Evolutionary conservation across 2,797 vertebrate species (phyloP).

Genomic region (Rhinogobio ventralis): DNA sequence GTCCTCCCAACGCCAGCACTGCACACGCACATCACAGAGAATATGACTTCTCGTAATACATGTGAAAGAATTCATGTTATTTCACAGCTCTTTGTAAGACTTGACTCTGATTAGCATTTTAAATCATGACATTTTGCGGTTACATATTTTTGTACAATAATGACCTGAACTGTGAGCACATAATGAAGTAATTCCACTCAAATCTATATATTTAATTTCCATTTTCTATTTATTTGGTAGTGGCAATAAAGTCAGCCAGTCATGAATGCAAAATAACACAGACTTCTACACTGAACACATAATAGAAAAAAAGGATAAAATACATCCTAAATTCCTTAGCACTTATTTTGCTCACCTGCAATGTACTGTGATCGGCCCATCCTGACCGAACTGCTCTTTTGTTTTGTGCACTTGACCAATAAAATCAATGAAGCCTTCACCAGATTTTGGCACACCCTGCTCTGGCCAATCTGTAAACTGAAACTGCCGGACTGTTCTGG

Average conservation of each 20-base stretch:
- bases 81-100: not conserved
- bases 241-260: no score
- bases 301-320: not conserved
- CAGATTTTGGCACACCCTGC: conserved; percentile 98
- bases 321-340: not conserved
- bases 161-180: no score
- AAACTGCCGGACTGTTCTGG: conserved; percentile 97
- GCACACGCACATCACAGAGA: conserved; percentile 49
- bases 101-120: not conserved
- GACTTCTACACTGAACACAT: not conserved
- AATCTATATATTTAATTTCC: not conserved
- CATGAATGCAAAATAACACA: no score
- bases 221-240: not conserved
- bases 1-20: conserved; percentile 97
- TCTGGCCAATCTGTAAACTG: conserved; percentile 99
- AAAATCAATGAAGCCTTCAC: conserved; percentile 99
- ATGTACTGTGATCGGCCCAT: conserved; percentile 96
- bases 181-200: not conserved
- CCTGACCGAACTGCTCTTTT: conserved; percentile 99
- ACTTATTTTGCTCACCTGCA: conserved; percentile 86
- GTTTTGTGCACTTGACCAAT: conserved; percentile 99
- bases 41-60: not conserved
- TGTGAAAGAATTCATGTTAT: not conserved
- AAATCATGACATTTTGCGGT: not conserved
- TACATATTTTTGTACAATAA: not conserved